Evolutionary conservation across 2,888 invertebrate species (phyloP).

Genomic region (Microctonus aethiopoides): DNA sequence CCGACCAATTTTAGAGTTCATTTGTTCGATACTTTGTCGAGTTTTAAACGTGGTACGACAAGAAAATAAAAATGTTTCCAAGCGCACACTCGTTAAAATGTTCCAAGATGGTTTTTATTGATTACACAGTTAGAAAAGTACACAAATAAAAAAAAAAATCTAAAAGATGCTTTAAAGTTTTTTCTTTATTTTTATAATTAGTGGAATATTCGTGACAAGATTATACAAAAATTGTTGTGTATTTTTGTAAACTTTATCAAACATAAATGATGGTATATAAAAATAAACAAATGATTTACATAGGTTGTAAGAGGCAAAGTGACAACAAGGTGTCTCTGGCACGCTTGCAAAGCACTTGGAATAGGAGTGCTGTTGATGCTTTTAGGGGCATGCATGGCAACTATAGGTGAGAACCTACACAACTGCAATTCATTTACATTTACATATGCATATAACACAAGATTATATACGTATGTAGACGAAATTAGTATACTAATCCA

Average conservation of each 20-base stretch:
- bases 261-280: not conserved
- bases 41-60: not conserved
- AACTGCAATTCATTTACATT: not conserved
- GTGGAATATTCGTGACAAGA: no score
- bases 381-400: conserved; percentile 92
- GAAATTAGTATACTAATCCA: conserved; percentile 24
- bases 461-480: conserved; percentile 14
- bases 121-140: not conserved
- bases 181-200: no score
- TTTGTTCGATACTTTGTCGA: not conserved
- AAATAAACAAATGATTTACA: conserved; percentile 36
- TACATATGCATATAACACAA: not conserved
- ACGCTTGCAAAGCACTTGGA: conserved; percentile 91
- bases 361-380: conserved; percentile 88
- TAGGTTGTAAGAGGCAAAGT: conserved; percentile 88
- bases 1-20: not conserved
- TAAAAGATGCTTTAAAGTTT: no score
- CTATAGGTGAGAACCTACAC: conserved; percentile 76
- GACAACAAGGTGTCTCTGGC: conserved; percentile 91
- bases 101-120: not conserved
- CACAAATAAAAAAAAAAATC: no score
- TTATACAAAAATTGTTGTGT: no score
- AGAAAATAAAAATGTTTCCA: not conserved
- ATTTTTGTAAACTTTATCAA: no score
- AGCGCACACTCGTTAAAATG: not conserved